These are phyloP conservation scores for Acinonyx jubatus DNA, from an alignment of 2,113 vertebrate species.

Conservation along the genomic window DNA sequence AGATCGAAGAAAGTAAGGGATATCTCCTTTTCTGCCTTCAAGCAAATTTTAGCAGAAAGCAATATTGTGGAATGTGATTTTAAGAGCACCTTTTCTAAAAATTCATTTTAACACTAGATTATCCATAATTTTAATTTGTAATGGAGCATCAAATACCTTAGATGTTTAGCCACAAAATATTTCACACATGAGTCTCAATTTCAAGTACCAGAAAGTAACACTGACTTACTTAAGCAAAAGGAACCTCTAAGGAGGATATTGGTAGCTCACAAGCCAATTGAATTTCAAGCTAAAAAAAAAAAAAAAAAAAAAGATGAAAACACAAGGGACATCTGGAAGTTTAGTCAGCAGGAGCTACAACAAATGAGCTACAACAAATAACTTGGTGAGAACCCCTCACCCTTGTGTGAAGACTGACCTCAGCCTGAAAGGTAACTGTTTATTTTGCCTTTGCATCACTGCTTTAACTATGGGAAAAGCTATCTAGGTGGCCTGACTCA, in stretches of 20 bases:
- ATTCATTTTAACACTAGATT: background rate
- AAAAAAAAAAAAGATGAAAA: background rate
- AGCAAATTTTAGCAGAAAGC: background rate
- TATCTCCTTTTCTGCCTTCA: background rate
- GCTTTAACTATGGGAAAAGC: background rate
- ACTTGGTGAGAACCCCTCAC: background rate
- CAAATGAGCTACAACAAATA: background rate
- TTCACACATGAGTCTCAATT: background rate
- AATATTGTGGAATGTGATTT: background rate
- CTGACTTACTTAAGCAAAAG: background rate
- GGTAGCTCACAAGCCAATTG: background rate
- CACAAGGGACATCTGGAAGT: background rate
- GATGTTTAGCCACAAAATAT: background rate
- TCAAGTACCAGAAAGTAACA: background rate
- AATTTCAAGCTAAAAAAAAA: background rate
- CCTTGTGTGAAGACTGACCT: background rate
- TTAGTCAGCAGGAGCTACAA: background rate
- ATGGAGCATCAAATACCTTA: background rate
- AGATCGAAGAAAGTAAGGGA: background rate
- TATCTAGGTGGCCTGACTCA: background rate
- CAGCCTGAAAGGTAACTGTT: background rate
- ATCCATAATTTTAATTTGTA: background rate
- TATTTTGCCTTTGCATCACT: slow-evolving; percentile 10
- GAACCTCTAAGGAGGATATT: background rate
- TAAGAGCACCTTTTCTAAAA: background rate